Conservation (phyloP, 1,140 invertebrate species). For the Lasaia peninsularis region DNA sequence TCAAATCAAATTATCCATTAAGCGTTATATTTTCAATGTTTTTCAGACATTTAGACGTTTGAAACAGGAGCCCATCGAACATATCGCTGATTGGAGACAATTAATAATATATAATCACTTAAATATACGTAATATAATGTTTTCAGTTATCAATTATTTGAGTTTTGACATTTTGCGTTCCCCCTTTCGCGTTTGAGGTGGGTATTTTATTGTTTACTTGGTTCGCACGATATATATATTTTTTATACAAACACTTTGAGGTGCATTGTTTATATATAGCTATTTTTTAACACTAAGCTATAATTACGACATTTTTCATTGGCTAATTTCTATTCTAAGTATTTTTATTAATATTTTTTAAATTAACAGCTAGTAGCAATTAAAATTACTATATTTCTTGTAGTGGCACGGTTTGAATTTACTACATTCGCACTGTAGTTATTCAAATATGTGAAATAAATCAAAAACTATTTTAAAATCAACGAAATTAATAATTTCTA, state of each 20-base stretch:
- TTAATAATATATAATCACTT: not conserved
- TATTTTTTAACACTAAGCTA: not conserved
- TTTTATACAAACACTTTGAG: not conserved
- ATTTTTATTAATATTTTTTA: conserved; percentile 2
- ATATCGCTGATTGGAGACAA: not conserved
- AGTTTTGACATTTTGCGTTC: not conserved
- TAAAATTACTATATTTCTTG: not conserved
- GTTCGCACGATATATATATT: not conserved
- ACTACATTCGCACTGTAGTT: conserved; percentile 1
- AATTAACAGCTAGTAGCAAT: not conserved
- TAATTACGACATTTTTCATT: conserved; percentile 3
- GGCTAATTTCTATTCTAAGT: conserved; percentile 4
- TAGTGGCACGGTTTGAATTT: conserved; percentile 3
- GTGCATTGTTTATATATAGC: conserved; percentile 9
- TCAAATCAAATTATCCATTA: not conserved
- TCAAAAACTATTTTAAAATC: not conserved
- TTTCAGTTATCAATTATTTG: not conserved
- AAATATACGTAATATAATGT: not conserved
- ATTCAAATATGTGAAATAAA: not conserved
- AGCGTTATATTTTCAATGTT: conserved; percentile 13
- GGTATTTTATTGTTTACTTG: conserved; percentile 8
- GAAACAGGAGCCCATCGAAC: conserved; percentile 15
- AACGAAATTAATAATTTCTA: not conserved
- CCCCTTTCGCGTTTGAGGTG: not conserved
- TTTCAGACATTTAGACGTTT: conserved; percentile 18